Evolutionary conservation across 2,113 vertebrate species (phyloP).

Genomic region (Mobula hypostoma): DNA sequence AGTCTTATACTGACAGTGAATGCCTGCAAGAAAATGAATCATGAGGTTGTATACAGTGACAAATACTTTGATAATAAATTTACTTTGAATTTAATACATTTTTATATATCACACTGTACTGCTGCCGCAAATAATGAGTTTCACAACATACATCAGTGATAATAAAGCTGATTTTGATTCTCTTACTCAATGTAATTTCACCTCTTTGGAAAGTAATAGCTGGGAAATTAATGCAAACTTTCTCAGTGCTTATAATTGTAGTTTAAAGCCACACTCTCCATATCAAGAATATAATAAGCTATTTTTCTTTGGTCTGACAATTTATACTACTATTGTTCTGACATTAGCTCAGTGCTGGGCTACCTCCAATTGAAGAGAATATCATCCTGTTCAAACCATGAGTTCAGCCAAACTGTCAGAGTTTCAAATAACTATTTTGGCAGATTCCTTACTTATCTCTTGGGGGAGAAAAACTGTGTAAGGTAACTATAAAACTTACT

Average conservation of each 20-base stretch:
- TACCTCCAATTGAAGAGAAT: background rate
- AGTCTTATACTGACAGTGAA: too few species aligned
- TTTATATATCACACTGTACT: too few species aligned
- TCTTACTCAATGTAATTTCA: background rate
- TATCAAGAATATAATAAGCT: background rate
- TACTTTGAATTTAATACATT: too few species aligned
- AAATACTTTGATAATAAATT: too few species aligned
- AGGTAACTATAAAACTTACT: background rate
- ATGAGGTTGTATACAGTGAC: too few species aligned
- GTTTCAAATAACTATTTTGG: background rate
- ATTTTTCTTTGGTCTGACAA: background rate
- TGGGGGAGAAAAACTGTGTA: background rate
- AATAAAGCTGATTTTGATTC: too few species aligned
- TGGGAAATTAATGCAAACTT: too few species aligned
- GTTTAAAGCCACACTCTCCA: background rate
- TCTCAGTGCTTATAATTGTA: background rate
- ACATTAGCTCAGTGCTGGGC: background rate
- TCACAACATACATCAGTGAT: too few species aligned
- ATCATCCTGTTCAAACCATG: background rate
- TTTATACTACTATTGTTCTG: background rate
- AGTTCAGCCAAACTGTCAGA: background rate
- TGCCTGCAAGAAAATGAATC: too few species aligned
- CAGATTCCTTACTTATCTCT: background rate
- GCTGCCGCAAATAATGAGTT: too few species aligned
- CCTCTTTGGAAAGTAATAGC: background rate